Base-by-base conservation (phyloP, 2,888 invertebrate genomes). In the Pseudolycoriella hygida region DNA sequence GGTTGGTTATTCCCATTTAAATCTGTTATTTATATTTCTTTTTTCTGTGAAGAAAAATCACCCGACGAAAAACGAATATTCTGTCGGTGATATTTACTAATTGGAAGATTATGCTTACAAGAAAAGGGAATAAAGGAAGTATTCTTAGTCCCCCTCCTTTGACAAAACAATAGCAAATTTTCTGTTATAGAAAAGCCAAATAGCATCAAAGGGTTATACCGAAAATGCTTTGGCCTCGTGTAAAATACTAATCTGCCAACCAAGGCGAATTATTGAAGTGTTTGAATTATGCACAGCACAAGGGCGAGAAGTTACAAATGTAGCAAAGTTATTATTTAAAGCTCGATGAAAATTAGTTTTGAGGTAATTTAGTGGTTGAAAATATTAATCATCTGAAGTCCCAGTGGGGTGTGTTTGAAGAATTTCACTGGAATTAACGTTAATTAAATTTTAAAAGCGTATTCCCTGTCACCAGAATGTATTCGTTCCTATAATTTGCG, bases 71-170 rank as follows among this genome's bases (percentile, higher is more conserved):
- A n/a, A 37, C 5, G 5, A n/a, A n/a, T 15, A 17, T 11, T 31
- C 43, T 43, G 43, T 37, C 20, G 38, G 43, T 43, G 43, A 43
- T 43, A 37, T 43, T 43, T 43, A 43, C 43, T 43, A 43, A 43
- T 43, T 43, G 34, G 37, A 38, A 43, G 43, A 43, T 43, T 43
- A 37, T 43, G 19, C 43, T 43, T 43, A 43, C 43, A 43, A 38
- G 37, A 43, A 43, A 43, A 43, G 43, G 43, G 43, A 20, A 25
- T 19, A n/a, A 39, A 3, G 17, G 17, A 17, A 14, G 4, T n/a
- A 10, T 11, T 39, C 39, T 2, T 39, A 14, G n/a, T 17, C 39
- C 34, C 34, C 12, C 34, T 34, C 34, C 34, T 11, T 14, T 12
- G n/a, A 14, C 34, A 12, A 34, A 34, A 34, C 15, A 34, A 34